A percentile compares a stretch with the other conserved stretches of the same genome.
phyloP scores from a whole-genome alignment of 2,113 vertebrate genomes.

The Centrocercus urophasianus region DNA sequence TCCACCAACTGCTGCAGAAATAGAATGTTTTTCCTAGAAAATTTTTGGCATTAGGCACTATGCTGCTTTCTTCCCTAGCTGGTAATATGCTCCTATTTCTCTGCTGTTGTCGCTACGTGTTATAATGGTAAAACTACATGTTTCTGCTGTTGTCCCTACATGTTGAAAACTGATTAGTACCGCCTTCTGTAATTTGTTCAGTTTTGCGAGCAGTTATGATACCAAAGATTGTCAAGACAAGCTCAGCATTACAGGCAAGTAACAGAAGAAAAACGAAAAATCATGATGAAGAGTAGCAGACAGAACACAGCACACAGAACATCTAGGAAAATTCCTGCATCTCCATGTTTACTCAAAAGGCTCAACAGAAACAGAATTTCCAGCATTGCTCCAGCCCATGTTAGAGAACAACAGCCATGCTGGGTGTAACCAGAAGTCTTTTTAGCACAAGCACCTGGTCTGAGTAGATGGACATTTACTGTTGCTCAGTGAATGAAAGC shows the following conservation, averaged over 20 bases:
- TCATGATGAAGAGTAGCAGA: background rate
- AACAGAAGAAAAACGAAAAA: background rate
- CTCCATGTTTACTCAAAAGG: background rate
- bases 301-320: background rate
- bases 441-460: background rate
- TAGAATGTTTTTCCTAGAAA: background rate
- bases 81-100: background rate
- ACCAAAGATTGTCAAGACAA: background rate
- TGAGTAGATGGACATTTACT: fast-evolving
- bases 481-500: background rate
- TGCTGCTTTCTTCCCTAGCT: background rate
- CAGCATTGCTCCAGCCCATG: background rate
- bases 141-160: background rate
- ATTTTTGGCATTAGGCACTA: background rate
- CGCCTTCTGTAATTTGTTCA: background rate
- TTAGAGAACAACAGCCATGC: background rate
- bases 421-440: background rate
- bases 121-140: background rate
- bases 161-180: background rate
- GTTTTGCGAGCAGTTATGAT: background rate
- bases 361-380: background rate
- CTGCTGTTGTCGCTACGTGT: background rate
- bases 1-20: background rate
- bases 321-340: background rate
- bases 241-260: background rate